Base-by-base conservation (phyloP, 2,113 vertebrate genomes). In the Sceloporus undulatus region DNA sequence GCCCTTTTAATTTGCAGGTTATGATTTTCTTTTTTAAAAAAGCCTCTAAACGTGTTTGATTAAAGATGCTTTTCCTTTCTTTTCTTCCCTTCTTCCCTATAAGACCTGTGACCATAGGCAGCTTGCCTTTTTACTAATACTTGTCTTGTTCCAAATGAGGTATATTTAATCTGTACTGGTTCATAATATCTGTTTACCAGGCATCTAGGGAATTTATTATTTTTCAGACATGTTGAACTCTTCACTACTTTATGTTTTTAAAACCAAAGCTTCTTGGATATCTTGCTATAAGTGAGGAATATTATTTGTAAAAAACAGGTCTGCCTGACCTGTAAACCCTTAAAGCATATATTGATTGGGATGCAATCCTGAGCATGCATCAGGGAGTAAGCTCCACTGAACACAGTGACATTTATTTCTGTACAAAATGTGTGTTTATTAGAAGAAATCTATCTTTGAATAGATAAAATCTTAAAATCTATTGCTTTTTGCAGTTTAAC, bases 1-100 rank as follows among this genome's bases (percentile, higher is more conserved):
- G 84, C 78, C 85, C 56, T 84, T 87, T 89, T 71, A 82, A 86
- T 91, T 80, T 74, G 56, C 83, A 87, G 62, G 81, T 84, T 90
- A 79, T 34, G 54, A 4, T 71, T 91, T 84, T 91, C 59, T 70
- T 48, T 48, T 48, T 48, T 4, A 48, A 48, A 48, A 73, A 40
- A 71, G 87, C 59, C 5, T 73, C 66, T 16, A 13, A 21, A 75
- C 1, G 52, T 11, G 0, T 79, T 73, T 81, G 87, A 82, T 81
- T 40, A 87, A 87, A 75, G 59, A 70, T 68, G 14, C 21, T 79
- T 29, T 77, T 65, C 56, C 65, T 85, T 85, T 65, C 56, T 77
- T 85, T 85, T 65, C 25, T 13, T 16, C 9, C 1, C 40, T 29
- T 19, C 13, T 65, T 83, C 38, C 42, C 10, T 29, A 9, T 3